Base-by-base conservation (phyloP, 2,113 vertebrate species). In the Hiodon alosoides region DNA sequence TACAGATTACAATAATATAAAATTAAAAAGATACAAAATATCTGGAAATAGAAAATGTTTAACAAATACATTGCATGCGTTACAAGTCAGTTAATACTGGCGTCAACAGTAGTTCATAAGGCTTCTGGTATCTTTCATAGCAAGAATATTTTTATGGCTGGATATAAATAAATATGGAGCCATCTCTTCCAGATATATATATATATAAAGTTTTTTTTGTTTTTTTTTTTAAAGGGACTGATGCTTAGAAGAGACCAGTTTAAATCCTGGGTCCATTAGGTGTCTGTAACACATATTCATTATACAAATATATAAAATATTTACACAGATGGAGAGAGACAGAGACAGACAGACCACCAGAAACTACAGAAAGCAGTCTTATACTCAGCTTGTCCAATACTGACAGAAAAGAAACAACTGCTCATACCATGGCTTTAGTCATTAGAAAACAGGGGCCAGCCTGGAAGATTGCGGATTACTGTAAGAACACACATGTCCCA, bases 21-120 rank as follows among this genome's bases (percentile, higher is more conserved):
- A 71, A 57, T 46, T 6, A 46, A 66, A 71, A 72, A 76, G 60
- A 31, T 72, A 69, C 48, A 60, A 76, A 69, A 47, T 7, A 31
- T 8, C 65, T 46, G 47, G 51, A 60, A 62, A 58, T 52, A 76
- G 48, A 68, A 76, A 71, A 65, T 55, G 50, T 16, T 14, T 70
- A 55, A 59, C 9, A 3, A 64, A 58, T 9, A 53, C 2, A 57
- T 64, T 51, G 13, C 7, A 48, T 55, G 53, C 13, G 14, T 50
- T 57, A 69, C 51, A 48, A 58, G 52, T 62, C 53, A 17, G 5
- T 51, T 46, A 77, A 77, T 77, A 77, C 76, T 77, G 62, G 53
- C 69, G 31, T 17, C 47, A 75, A 68, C 31, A 67, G 47, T 65
- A 52, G 71, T 16, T 61, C 51, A 66, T 16, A 72, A 9, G 47